A percentile compares a stretch with the other conserved stretches of the same genome.
phyloP scores from a whole-genome alignment of 2,113 vertebrate species.

The Deroptyus accipitrinus region DNA sequence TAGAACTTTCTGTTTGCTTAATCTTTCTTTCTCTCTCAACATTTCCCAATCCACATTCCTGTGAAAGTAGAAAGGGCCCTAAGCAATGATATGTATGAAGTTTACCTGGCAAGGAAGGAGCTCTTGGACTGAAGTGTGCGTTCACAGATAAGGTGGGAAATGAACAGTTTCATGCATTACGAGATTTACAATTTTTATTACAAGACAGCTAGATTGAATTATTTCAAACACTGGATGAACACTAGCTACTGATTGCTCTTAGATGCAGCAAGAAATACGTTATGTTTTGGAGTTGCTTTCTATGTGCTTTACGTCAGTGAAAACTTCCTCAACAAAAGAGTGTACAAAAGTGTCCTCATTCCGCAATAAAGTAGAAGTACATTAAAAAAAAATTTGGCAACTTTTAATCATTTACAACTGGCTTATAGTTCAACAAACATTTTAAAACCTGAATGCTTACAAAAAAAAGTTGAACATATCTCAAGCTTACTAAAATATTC shows the following conservation, averaged over 20 bases:
- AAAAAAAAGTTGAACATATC: background rate
- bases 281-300: conserved; percentile 9
- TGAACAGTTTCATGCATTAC: conserved; percentile 6
- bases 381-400: background rate
- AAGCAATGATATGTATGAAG: conserved; percentile 36
- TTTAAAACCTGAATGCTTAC: background rate
- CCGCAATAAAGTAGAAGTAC: background rate
- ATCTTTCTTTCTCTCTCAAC: background rate
- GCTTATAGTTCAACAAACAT: background rate
- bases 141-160: conserved; percentile 60
- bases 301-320: conserved; percentile 5
- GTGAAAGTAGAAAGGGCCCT: conserved; percentile 25
- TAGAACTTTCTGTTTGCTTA: conserved; percentile 39
- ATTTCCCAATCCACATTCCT: conserved; percentile 56
- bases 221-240: conserved; percentile 56
- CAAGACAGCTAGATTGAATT: background rate
- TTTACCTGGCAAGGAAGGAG: conserved; percentile 58
- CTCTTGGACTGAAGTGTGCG: conserved; percentile 5
- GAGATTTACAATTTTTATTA: conserved; percentile 42
- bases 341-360: background rate
- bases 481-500: background rate
- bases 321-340: background rate
- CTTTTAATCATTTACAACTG: background rate
- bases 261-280: conserved; percentile 25
- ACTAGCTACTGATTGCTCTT: conserved; percentile 20